phyloP scores from a whole-genome alignment of 2,888 invertebrate genomes.

The Rhopalosiphum nymphaeae region DNA sequence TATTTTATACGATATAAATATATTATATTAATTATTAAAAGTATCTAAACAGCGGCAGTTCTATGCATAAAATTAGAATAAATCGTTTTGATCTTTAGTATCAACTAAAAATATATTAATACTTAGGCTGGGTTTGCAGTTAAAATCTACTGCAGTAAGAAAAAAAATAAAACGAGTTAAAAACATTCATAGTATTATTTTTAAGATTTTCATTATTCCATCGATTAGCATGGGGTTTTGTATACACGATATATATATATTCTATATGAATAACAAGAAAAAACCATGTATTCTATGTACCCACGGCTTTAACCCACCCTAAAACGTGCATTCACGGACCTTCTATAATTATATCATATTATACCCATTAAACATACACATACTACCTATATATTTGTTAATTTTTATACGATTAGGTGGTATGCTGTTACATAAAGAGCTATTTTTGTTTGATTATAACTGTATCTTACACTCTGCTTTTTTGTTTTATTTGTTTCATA shows the following conservation, averaged over 20 bases:
- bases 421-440: not conserved
- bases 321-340: not conserved
- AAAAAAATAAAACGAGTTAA: not conserved
- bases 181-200: slow-evolving; percentile 1
- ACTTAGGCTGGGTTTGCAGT: not conserved
- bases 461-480: not conserved
- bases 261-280: not conserved
- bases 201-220: slow-evolving; percentile 31
- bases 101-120: not conserved
- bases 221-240: slow-evolving; percentile 44
- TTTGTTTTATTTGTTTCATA: not conserved
- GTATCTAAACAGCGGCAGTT: not conserved
- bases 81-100: slow-evolving; percentile 21
- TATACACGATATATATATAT: not conserved
- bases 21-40: not conserved
- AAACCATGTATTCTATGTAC: not conserved
- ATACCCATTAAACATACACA: not conserved
- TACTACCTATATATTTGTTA: not conserved
- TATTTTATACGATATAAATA: not conserved
- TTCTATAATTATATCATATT: not conserved
- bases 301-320: not conserved
- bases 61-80: slow-evolving; percentile 31
- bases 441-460: not conserved
- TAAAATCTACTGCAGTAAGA: not conserved
- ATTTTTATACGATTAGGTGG: not conserved